phyloP scores from a whole-genome alignment of 2,888 invertebrate species.

The Acleris cristana region DNA sequence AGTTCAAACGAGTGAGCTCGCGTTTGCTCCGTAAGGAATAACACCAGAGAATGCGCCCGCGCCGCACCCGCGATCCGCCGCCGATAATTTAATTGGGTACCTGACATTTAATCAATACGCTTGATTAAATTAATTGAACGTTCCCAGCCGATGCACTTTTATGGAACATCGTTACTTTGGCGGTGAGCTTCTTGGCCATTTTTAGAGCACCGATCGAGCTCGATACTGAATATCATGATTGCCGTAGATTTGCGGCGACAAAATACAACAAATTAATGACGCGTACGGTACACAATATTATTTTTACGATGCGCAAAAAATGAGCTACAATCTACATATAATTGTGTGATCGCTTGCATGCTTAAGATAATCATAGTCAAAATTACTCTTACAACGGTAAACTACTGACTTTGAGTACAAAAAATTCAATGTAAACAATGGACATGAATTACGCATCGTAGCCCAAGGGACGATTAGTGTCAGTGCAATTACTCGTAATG shows the following conservation, averaged over 20 bases:
- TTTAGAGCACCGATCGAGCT: conserved; percentile 40
- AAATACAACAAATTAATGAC: conserved; percentile 44
- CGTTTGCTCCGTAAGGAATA: no score
- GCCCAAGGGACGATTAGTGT: conserved; percentile 63
- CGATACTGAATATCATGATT: conserved; percentile 37
- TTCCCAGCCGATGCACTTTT: conserved; percentile 70
- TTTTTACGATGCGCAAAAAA: conserved; percentile 48
- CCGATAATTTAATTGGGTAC: conserved; percentile 78
- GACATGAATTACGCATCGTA: conserved; percentile 50
- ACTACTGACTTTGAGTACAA: conserved; percentile 46
- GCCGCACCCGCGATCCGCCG: conserved; percentile 57
- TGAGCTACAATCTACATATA: conserved; percentile 45
- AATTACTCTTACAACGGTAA: conserved; percentile 56
- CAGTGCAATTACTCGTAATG: conserved; percentile 61
- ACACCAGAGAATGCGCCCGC: conserved; percentile 49
- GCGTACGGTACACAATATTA: conserved; percentile 46
- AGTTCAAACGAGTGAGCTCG: no score
- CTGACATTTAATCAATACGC: conserved; percentile 79
- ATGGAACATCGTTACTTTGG: conserved; percentile 56
- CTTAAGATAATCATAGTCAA: conserved; percentile 52
- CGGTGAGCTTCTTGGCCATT: conserved; percentile 44
- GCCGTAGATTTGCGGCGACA: conserved; percentile 36
- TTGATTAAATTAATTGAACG: conserved; percentile 78
- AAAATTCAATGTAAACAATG: conserved; percentile 59
- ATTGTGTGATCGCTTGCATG: conserved; percentile 45